Conservation (phyloP, 2,113 vertebrate genomes). For the Psittacus erithacus region DNA sequence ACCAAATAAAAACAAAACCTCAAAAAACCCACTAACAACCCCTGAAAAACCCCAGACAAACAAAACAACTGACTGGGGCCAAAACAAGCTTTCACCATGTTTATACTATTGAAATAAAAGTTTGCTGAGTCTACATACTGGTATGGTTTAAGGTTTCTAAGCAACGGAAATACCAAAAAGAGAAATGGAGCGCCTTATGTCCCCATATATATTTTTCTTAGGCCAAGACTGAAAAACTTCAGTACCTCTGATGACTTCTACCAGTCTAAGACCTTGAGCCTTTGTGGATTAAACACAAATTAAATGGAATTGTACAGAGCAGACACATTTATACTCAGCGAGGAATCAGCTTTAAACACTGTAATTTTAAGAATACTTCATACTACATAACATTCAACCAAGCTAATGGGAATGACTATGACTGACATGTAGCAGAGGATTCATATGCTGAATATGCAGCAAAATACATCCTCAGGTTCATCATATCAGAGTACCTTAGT, state of each 20-base stretch:
- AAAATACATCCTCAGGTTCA: background rate
- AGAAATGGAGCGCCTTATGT: background rate
- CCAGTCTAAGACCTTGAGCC: background rate
- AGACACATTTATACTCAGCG: background rate
- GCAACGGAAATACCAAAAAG: background rate
- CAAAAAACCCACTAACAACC: background rate
- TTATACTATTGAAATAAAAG: background rate
- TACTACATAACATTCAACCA: background rate
- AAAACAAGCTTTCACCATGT: background rate
- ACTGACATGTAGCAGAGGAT: background rate
- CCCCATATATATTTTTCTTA: background rate
- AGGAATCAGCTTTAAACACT: background rate
- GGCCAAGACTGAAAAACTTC: background rate
- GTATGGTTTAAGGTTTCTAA: background rate
- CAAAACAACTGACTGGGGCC: background rate
- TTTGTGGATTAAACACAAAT: background rate
- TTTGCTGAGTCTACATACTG: background rate
- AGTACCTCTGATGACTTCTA: background rate
- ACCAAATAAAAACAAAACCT: background rate
- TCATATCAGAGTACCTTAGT: background rate
- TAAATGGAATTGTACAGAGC: background rate
- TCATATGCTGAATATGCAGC: background rate
- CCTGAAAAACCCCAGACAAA: background rate
- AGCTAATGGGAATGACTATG: background rate
- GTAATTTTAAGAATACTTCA: background rate